Evolutionary conservation across 2,888 invertebrate species (phyloP).

Genomic region (Drosophila austrosaltans): DNA sequence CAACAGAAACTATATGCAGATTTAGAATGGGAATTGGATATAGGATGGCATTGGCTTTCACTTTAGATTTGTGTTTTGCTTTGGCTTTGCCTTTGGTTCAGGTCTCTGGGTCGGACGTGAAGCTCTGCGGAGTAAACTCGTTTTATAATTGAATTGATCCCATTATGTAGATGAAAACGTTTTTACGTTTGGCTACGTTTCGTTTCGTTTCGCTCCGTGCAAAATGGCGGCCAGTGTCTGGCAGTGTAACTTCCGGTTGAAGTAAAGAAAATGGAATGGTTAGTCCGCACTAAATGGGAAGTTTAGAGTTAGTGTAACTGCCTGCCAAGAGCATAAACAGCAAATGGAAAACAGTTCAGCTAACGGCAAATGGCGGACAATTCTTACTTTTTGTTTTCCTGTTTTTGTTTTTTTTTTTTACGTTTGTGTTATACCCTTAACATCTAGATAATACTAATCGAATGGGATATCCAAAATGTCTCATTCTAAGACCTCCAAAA

Average conservation of each 20-base stretch:
- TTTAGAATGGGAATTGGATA: constrained; percentile 44
- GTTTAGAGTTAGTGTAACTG: constrained; percentile 34
- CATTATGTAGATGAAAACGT: constrained; percentile 74
- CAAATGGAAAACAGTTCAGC: constrained; percentile 57
- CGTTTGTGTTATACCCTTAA: neutral
- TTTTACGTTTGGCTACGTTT: constrained; percentile 61
- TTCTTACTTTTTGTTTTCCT: constrained; percentile 21
- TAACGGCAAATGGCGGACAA: constrained; percentile 36
- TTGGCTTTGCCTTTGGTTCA: constrained; percentile 34
- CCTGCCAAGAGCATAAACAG: constrained; percentile 54
- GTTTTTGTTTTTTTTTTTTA: constrained; percentile 24
- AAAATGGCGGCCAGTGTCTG: constrained; percentile 62
- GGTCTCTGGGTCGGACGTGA: constrained; percentile 28
- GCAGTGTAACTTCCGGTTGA: constrained; percentile 59
- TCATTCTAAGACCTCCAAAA: no score
- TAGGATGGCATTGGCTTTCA: constrained; percentile 34
- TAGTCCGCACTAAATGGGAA: constrained; percentile 11
- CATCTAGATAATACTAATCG: neutral
- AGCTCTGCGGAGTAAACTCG: constrained; percentile 55
- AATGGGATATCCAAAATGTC: neutral
- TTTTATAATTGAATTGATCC: constrained; percentile 77
- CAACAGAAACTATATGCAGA: constrained; percentile 50
- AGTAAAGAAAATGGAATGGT: constrained; percentile 16
- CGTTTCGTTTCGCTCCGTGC: constrained; percentile 47
- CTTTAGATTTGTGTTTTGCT: constrained; percentile 22